A percentile compares a stretch with the other conserved stretches of the same genome.
These are phyloP conservation scores for Apamea monoglypha DNA, from an alignment of 2,888 invertebrate genomes.

Conservation along the genomic window DNA sequence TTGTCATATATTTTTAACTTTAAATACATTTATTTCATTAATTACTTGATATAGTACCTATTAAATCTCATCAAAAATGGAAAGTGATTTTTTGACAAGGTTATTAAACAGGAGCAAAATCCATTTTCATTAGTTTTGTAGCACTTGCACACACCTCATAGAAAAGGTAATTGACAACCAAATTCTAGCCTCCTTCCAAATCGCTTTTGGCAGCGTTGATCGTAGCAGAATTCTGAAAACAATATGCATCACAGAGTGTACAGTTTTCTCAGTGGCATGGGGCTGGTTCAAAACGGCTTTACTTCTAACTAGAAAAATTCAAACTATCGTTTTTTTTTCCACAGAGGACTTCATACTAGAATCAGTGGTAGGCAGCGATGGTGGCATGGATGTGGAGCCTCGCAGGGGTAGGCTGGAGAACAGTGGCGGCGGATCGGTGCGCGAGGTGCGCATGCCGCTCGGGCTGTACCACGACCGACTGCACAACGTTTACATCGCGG, in stretches of 20 bases:
- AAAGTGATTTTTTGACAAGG: not conserved
- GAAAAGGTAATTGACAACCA: not conserved
- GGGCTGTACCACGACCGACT: conserved; percentile 91
- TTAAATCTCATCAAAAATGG: not conserved
- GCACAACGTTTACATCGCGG: conserved; percentile 95
- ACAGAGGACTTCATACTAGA: conserved; percentile 93
- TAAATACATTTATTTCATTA: not conserved
- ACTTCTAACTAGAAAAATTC: not conserved
- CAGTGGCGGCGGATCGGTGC: conserved; percentile 81
- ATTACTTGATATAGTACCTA: not conserved
- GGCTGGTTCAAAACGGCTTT: not conserved
- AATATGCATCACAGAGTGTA: not conserved
- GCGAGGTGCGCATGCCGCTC: conserved; percentile 90
- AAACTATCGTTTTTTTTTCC: not conserved
- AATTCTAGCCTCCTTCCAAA: not conserved
- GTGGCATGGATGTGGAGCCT: conserved; percentile 73
- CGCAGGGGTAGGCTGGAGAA: conserved; percentile 63
- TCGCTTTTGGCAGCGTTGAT: not conserved
- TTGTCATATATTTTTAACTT: not conserved
- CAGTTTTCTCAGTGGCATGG: not conserved
- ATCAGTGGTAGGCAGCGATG: conserved; percentile 89
- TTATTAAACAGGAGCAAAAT: not conserved
- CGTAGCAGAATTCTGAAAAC: not conserved
- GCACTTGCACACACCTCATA: not conserved
- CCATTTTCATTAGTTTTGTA: not conserved